These are phyloP conservation scores for Myrmecobius fasciatus DNA, from an alignment of 2,113 vertebrate genomes.

Conservation along the genomic window DNA sequence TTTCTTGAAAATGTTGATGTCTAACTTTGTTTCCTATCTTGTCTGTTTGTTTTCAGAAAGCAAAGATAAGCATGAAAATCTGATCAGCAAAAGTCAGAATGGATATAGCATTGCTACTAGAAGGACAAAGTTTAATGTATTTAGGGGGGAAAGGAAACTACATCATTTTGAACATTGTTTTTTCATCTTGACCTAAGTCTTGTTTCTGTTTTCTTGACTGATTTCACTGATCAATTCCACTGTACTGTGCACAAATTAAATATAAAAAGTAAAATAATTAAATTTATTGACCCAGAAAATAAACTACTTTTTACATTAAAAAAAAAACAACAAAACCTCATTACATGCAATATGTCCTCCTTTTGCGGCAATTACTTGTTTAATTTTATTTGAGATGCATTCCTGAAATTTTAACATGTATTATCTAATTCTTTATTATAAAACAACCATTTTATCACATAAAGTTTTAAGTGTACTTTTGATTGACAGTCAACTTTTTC, in stretches of 20 bases:
- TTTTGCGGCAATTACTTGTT: not conserved
- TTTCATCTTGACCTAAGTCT: slow-evolving; percentile 76
- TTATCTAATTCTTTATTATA: not conserved
- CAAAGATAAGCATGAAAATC: slow-evolving; percentile 97
- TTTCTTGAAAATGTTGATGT: not conserved
- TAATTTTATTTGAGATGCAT: not conserved
- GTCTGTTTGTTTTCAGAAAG: slow-evolving; percentile 90
- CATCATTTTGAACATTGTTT: slow-evolving; percentile 63
- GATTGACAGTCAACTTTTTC: not conserved
- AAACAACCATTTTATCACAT: not conserved
- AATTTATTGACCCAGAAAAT: slow-evolving; percentile 73
- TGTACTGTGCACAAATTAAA: slow-evolving; percentile 69
- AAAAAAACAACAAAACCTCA: no score
- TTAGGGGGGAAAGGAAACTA: slow-evolving; percentile 71
- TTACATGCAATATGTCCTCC: not conserved
- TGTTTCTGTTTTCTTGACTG: slow-evolving; percentile 71
- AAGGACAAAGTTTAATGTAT: slow-evolving; percentile 68
- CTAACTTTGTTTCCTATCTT: slow-evolving; percentile 36
- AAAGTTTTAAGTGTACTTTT: not conserved
- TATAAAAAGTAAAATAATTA: slow-evolving; percentile 57
- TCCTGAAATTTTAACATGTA: not conserved
- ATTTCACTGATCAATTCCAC: slow-evolving; percentile 69
- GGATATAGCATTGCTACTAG: slow-evolving; percentile 45
- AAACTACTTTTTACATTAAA: slow-evolving; percentile 76
- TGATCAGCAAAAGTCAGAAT: slow-evolving; percentile 78